phyloP scores from a whole-genome alignment of 2,113 vertebrate genomes.

The Upupa epops region DNA sequence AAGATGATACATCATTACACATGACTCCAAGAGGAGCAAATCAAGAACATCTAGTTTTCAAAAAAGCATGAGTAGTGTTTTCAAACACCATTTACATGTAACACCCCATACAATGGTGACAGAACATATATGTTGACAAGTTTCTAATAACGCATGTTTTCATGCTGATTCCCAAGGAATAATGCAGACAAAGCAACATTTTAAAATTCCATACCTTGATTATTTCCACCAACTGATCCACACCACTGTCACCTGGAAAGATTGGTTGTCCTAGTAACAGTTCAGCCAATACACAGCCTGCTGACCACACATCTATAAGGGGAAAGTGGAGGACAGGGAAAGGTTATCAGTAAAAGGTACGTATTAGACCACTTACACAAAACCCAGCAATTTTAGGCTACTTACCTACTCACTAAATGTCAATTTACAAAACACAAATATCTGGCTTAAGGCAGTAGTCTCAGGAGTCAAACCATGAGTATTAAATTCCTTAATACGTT shows the following conservation, averaged over 20 bases:
- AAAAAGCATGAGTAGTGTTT: not conserved
- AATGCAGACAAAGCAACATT: not conserved
- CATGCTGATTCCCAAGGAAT: not conserved
- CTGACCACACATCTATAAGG: conserved; percentile 94
- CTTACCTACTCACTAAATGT: not conserved
- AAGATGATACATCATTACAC: not conserved
- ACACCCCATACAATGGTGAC: not conserved
- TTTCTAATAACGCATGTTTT: not conserved
- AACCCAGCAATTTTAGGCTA: not conserved
- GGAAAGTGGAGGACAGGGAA: not conserved
- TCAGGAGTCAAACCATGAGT: not conserved
- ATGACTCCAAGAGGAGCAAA: not conserved
- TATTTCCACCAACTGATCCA: conserved; percentile 99
- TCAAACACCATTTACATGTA: not conserved
- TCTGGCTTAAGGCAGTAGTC: not conserved
- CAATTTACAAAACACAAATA: not conserved
- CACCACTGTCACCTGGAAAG: conserved; percentile 98
- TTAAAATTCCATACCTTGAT: conserved; percentile 86
- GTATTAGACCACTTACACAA: not conserved
- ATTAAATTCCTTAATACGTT: not conserved
- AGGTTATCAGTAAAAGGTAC: not conserved
- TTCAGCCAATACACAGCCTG: conserved; percentile 96
- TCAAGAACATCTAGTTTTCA: not conserved
- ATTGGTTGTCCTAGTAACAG: conserved; percentile 98
- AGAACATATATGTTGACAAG: not conserved